Percentiles rank a stretch among this genome's conserved stretches.
Conservation (phyloP, 1,140 invertebrate genomes). For the Vollenhovia emeryi region DNA sequence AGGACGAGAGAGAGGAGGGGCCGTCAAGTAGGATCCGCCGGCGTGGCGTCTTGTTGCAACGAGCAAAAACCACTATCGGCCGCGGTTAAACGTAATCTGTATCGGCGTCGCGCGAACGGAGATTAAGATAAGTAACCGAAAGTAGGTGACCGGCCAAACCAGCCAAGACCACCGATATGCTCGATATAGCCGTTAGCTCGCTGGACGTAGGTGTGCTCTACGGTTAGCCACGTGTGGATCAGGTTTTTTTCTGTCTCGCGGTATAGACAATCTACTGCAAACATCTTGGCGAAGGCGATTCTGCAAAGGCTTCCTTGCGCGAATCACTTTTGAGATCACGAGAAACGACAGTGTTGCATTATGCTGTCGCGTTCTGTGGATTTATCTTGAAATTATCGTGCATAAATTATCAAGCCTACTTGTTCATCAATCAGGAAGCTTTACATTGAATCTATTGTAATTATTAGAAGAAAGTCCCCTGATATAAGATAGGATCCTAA, state of each 20-base stretch:
- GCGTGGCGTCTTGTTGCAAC: not conserved
- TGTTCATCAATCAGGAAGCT: not conserved
- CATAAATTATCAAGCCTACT: not conserved
- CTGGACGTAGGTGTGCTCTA: slow-evolving; percentile 61
- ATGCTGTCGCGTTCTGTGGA: not conserved
- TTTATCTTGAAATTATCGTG: slow-evolving; percentile 4
- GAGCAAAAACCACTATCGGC: slow-evolving; percentile 63
- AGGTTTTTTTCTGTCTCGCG: slow-evolving; percentile 37
- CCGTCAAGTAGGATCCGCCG: not conserved
- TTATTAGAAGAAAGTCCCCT: too few species aligned
- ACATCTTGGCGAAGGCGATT: not conserved
- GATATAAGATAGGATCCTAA: too few species aligned
- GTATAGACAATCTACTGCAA: not conserved
- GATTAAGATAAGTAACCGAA: slow-evolving; percentile 70
- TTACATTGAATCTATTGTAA: not conserved
- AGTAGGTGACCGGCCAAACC: slow-evolving; percentile 73
- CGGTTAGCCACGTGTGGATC: slow-evolving; percentile 17
- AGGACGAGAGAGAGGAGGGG: not conserved
- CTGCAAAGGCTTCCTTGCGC: not conserved
- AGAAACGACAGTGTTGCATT: slow-evolving; percentile 8
- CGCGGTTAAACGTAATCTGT: slow-evolving; percentile 61
- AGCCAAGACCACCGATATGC: slow-evolving; percentile 61
- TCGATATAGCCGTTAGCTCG: slow-evolving; percentile 71
- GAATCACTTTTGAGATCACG: not conserved
- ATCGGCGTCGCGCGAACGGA: slow-evolving; percentile 48